Evolutionary conservation across 2,797 vertebrate genomes (phyloP), one percentile per base, ranked within the genome.

Genomic region (Serranus cabrilla): DNA sequence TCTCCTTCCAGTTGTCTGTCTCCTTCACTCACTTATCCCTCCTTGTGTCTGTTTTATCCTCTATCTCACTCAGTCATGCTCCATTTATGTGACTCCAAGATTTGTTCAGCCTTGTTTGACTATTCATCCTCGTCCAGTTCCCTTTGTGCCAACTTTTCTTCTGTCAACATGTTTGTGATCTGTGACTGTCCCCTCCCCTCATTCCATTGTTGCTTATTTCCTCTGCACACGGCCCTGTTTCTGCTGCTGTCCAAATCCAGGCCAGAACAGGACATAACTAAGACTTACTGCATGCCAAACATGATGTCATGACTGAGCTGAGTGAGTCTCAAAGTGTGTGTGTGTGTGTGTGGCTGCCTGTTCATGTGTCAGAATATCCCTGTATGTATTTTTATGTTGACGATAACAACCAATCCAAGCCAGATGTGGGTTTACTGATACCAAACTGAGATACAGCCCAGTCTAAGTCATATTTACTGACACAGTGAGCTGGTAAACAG

Each of bases 191-290:
- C 71, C 84, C 86, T 77, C 86, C 89, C 89, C 81, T 81, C 74
- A 84, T 85, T 85, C 85, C 82, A 87, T 91, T 89, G 86, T 85
- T 85, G 69, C 78, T 81, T 71, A 84, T 63, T 92, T 91, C 91
- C 90, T 90, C 71, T 92, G 88, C 89, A 81, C 90, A 91, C 86
- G 45, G 87, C 83, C 59, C 79, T 45, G 43, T 82, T 87, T 89
- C 82, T 82, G 71, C 85, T 86, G 80, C 82, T 18, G 70, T 91
- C 89, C 89, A 91, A 87, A 85, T 87, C 84, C 87, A 83, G 82
- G 81, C 79, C 85, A 91, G 89, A 89, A 88, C 90, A 91, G 92
- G 90, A 92, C 89, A 92, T 91, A 88, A 87, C 88, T 89, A 68
- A 81, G 81, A 61, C 64, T 47, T 3, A n/a, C 79, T 37, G 70